phyloP scores from a whole-genome alignment of 2,797 vertebrate genomes.

The Epinephelus awoara region DNA sequence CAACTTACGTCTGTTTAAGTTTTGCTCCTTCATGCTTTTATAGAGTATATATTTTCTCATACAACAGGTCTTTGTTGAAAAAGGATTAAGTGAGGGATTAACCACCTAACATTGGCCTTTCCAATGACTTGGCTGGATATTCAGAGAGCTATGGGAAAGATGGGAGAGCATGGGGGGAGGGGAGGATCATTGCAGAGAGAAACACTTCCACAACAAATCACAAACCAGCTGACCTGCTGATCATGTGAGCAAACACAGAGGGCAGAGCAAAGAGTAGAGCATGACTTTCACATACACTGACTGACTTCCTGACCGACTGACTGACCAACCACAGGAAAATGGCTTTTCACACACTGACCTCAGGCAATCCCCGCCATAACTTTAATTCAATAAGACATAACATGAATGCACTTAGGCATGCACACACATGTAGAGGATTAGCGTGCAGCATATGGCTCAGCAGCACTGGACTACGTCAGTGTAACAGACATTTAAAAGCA shows the following conservation, averaged over 20 bases:
- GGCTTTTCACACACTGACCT: slow-evolving; percentile 38
- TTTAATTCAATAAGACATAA: slow-evolving; percentile 66
- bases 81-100: slow-evolving; percentile 21
- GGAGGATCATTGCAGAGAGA: background rate
- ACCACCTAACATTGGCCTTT: slow-evolving; percentile 23
- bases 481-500: background rate
- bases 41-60: background rate
- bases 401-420: slow-evolving; percentile 41
- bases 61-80: background rate
- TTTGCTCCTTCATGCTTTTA: background rate
- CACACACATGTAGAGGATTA: slow-evolving; percentile 28
- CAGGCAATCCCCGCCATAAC: slow-evolving; percentile 40
- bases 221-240: slow-evolving; percentile 42
- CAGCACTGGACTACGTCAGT: slow-evolving; percentile 42
- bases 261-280: slow-evolving; percentile 1
- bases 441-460: slow-evolving; percentile 16
- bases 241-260: slow-evolving; percentile 44
- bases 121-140: background rate
- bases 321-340: background rate
- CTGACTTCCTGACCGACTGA: background rate
- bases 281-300: slow-evolving; percentile 5
- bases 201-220: slow-evolving; percentile 14
- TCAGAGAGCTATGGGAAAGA: background rate
- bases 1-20: background rate
- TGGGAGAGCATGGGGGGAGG: background rate